Evolutionary conservation across 2,888 invertebrate genomes (phyloP), one percentile per base, ranked within the genome.

Genomic region (Caenorhabditis drosophilae): DNA sequence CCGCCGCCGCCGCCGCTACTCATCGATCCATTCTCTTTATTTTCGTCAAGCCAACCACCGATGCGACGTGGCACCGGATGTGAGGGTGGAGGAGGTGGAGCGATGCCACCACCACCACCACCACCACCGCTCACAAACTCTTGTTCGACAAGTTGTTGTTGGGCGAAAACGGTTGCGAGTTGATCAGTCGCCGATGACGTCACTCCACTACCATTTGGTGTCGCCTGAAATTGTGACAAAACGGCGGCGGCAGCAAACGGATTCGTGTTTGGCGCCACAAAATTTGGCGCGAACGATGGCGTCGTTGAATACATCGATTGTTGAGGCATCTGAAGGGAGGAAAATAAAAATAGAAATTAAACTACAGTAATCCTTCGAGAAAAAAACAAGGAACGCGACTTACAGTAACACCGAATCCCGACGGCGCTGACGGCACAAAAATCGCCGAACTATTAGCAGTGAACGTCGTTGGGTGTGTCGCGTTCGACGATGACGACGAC

Each of bases 31-130:
- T 70, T 73, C 45, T 70, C 66, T 49, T 69, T 67, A 35, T 68
- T 70, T 48, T 73, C 73, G 7, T 73, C 73, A 0, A 60, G 68
- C 73, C 70, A 68, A 27, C 44, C 48, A 15, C 41, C 40, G 11
- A 27, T 16, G n/a, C 59, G 35, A 26, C 67, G 20, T 18, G 61
- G 48, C 11, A 70, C 56, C 20, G 70, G 70, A 60, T 70, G 70
- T 15, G 73, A 54, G 35, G 73, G 73, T 40, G 73, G 70, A 7
- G 73, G 63, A 15, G 73, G 73, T 4, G 73, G 61, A 15, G 57
- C 61, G 4, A 61, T 31, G 12, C 54, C 53, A 47, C 48, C 25
- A 15, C 44, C 15, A 7, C 11, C 42, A 4, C 15, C 57, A 4
- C 51, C 34, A 15, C 42, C 59, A 16, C 26, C 25, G 7, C 54